A percentile compares a stretch with the other conserved stretches of the same genome.
phyloP scores from a whole-genome alignment of 37 sponge, comb jelly and placozoan genomes.

The Spongilla lacustris region DNA sequence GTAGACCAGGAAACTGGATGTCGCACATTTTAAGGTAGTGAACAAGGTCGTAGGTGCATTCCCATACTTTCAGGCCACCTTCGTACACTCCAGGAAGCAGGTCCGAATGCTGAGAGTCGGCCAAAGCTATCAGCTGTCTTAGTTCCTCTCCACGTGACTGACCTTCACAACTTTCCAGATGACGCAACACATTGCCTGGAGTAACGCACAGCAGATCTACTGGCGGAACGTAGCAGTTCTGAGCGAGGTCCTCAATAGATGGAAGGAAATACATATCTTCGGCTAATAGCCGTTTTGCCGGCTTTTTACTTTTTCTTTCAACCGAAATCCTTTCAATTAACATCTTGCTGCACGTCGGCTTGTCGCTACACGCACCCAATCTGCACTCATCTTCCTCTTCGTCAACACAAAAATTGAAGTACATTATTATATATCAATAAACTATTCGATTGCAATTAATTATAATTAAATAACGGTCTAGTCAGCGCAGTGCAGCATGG shows the following conservation, averaged over 20 bases:
- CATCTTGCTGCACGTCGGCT: not conserved
- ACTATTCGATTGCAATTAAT: too few relatives aligned
- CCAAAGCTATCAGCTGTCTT: not conserved
- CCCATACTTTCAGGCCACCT: constrained; percentile 97
- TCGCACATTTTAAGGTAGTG: constrained; percentile 34
- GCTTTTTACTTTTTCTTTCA: not conserved
- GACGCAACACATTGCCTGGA: not conserved
- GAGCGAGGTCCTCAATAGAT: not conserved
- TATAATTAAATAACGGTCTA: too few relatives aligned
- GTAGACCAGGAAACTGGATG: constrained; percentile 10
- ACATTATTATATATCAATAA: not conserved
- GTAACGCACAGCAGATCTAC: not conserved
- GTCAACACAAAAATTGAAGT: not conserved
- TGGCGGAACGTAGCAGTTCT: not conserved
- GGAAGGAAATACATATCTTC: not conserved
- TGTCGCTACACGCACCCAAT: not conserved
- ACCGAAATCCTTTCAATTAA: not conserved
- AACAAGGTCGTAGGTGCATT: constrained; percentile 87
- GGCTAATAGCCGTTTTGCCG: not conserved
- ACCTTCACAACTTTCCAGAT: not conserved
- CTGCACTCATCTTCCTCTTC: not conserved
- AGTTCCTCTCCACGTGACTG: constrained; percentile 5
- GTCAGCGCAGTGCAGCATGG: not conserved
- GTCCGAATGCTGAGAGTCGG: constrained; percentile 64
- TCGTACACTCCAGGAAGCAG: constrained; percentile 90